Base-by-base conservation (phyloP, 2,888 invertebrate species). In the Metellina segmentata region DNA sequence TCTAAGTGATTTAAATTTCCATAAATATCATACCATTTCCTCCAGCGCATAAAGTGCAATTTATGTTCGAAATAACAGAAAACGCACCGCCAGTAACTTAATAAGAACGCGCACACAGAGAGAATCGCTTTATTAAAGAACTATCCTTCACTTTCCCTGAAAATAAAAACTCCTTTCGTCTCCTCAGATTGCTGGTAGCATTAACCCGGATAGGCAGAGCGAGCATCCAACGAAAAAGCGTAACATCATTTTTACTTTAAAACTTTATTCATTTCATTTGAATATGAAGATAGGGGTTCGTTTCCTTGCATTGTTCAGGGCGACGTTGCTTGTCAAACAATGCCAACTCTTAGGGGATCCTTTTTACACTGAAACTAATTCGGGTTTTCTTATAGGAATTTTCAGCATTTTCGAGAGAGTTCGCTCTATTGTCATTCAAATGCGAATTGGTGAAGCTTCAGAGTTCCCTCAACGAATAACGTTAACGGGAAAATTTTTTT, bases 241-340 rank as follows among this genome's bases (percentile, higher is more conserved):
- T 34, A 79, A 61, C 53, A 61, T 19, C 61, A 20, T 13, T 13
- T 53, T 20, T 19, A 61, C 34, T 53, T 77, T 77, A 16, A 11
- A 82, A 49, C 82, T 51, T 53, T 85, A 85, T 75, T 85, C 74
- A 85, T 85, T 85, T 75, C 75, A 85, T 85, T 74, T 75, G n/a
- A 51, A 61, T 19, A 34, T 53, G 61, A 85, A 75, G 53, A 53
- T 34, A 34, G n/a, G 75, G 48, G 74, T 52, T 75, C 75, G 74
- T 85, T 85, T 85, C 9, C 75, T n/a, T 74, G 20, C 48, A 74
- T 85, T 85, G 85, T 85, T 85, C 74, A 85, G 34, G 13, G 61
- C 20, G 53, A 51, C 20, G 13, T 48, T 53, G 16, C 85, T 16
- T 20, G 13, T 53, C 52, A 53, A 34, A 85, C 85, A 85, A 75